Base-by-base conservation (phyloP, 2,888 invertebrate genomes). In the Epinotia bilunana region DNA sequence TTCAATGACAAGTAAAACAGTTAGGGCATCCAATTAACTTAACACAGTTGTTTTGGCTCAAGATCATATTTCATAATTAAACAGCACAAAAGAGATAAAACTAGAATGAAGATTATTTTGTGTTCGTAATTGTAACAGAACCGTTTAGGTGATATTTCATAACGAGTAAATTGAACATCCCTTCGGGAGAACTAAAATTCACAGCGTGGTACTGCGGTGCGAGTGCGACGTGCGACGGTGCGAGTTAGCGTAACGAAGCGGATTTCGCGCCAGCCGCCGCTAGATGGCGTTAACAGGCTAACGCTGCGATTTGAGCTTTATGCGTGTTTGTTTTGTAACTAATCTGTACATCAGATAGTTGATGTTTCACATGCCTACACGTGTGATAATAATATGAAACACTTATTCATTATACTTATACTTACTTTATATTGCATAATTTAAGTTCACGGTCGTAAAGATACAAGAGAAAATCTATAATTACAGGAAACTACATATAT, bases 231-330 rank as follows among this genome's bases (percentile, higher is more conserved):
- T 28, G 23, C 23, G 16, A 62, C 64, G 55, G 68, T 1, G 12
- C 53, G 61, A 72, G 55, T 53, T 7, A 53, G 43, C 58, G 57
- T 64, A 65, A 60, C 58, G 58, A 58, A 28, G 20, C 43, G 11
- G 20, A 72, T 64, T 73, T 75, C 67, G 33, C 46, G 33, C 28
- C 12, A 62, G n/a, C 65, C 53, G n/a, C 43, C 67, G 20, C 28
- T 72, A 75, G 75, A 62, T 75, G 75, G 72, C 75, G 72, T 43
- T 75, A 43, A 61, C 55, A 67, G 72, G 28, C 67, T 46, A 18
- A 61, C 23, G 7, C 49, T 13, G 49, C 65, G 18, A 60, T 60
- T 73, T 60, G n/a, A 11, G 46, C 43, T 18, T 62, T 67, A 43
- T 55, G 43, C 43, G 60, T 65, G 63, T 74, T 74, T 65, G 16